phyloP scores from a whole-genome alignment of 2,113 vertebrate genomes.

The Semicossyphus pulcher region DNA sequence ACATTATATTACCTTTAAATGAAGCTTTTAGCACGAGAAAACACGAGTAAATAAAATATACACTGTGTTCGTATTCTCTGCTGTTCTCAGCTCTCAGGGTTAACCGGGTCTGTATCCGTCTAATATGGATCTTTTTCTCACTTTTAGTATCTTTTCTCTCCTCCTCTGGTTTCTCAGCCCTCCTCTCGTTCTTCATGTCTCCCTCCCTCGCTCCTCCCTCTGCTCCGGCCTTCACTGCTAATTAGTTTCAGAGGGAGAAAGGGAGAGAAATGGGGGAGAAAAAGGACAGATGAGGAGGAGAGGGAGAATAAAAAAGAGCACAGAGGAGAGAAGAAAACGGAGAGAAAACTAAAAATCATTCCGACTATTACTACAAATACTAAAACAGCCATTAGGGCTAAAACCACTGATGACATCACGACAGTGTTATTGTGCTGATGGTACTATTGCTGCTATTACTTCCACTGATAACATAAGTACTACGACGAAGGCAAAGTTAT shows the following conservation, averaged over 20 bases:
- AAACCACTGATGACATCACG: too few species aligned
- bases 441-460: too few species aligned
- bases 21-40: too few species aligned
- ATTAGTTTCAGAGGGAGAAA: slow-evolving; percentile 80
- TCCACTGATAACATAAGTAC: too few species aligned
- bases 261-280: not conserved
- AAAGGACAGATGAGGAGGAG: slow-evolving; percentile 50
- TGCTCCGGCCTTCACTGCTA: slow-evolving; percentile 67
- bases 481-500: too few species aligned
- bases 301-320: slow-evolving; percentile 16
- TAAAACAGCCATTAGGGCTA: not conserved
- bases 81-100: slow-evolving; percentile 31
- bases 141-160: slow-evolving; percentile 21
- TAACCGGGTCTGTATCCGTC: slow-evolving; percentile 26
- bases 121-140: slow-evolving; percentile 37
- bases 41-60: too few species aligned
- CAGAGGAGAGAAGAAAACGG: not conserved
- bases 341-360: slow-evolving; percentile 4
- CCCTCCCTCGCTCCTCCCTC: slow-evolving; percentile 71
- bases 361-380: not conserved
- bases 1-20: too few species aligned
- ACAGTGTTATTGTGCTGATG: too few species aligned
- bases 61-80: not conserved
- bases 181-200: slow-evolving; percentile 48
- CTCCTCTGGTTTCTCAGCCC: slow-evolving; percentile 29